Percentiles rank a stretch among this genome's conserved stretches.
phyloP scores from a whole-genome alignment of 1,140 invertebrate genomes.

The Zaprionus ornatus region DNA sequence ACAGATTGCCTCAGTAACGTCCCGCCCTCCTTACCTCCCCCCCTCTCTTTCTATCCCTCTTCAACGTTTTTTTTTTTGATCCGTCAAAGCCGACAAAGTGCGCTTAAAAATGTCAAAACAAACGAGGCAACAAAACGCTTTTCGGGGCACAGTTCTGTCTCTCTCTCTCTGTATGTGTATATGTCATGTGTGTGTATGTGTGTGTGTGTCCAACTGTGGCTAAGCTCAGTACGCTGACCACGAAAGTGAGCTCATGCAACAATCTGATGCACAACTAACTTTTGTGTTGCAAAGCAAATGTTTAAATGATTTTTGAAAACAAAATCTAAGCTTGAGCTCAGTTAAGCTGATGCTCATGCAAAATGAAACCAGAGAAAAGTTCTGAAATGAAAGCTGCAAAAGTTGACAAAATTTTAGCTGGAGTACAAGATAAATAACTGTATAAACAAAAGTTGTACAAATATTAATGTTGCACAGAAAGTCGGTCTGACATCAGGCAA shows the following conservation, averaged over 20 bases:
- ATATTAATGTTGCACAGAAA: neutral
- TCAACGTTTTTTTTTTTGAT: constrained; percentile 27
- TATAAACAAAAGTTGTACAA: neutral
- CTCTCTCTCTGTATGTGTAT: neutral
- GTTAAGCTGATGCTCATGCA: neutral
- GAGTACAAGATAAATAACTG: neutral
- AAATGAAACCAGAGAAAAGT: neutral
- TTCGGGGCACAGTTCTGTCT: neutral
- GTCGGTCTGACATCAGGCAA: neutral
- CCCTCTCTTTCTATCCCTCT: neutral
- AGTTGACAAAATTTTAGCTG: neutral
- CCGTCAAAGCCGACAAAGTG: constrained; percentile 69
- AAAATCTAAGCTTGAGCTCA: neutral
- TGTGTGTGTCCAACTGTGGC: neutral
- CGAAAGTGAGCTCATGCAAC: neutral
- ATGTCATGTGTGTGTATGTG: neutral
- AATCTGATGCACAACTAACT: constrained; percentile 1
- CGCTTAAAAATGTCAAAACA: constrained; percentile 69
- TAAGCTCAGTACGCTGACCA: neutral
- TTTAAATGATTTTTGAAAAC: constrained; percentile 1
- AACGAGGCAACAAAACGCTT: constrained; percentile 24
- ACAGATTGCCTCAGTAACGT: constrained; percentile 28
- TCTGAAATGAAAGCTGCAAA: neutral
- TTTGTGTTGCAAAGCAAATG: neutral
- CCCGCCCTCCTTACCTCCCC: neutral